phyloP scores from a whole-genome alignment of 1,140 invertebrate species.

The Procambarus virginalis region DNA sequence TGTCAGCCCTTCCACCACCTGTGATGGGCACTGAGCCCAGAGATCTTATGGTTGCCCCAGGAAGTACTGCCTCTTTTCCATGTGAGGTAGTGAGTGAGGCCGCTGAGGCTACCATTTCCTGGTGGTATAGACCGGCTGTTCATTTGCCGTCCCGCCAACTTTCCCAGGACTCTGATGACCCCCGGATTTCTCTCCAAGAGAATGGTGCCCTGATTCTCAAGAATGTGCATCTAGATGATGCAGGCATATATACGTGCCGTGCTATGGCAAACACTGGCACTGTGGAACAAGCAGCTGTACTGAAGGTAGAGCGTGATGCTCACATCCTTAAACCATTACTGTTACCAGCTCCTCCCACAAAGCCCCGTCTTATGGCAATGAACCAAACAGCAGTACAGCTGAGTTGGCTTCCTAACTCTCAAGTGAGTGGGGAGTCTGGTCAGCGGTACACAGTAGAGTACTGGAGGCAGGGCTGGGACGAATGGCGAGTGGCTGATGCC shows the following conservation, averaged over 20 bases:
- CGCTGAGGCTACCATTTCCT: conserved; percentile 28
- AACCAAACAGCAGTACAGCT: conserved; percentile 36
- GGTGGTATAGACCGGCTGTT: conserved; percentile 60
- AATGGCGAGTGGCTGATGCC: conserved; percentile 43
- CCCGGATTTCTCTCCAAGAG: conserved; percentile 21
- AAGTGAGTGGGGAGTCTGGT: neutral
- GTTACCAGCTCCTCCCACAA: conserved; percentile 43
- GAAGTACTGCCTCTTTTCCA: conserved; percentile 32
- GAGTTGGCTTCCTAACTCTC: conserved; percentile 51
- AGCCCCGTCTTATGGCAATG: conserved; percentile 16
- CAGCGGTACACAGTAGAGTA: conserved; percentile 53
- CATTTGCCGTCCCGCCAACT: conserved; percentile 59
- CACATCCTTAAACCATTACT: conserved; percentile 1
- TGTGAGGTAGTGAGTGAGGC: conserved; percentile 53
- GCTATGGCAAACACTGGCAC: conserved; percentile 16
- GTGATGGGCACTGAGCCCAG: conserved; percentile 23
- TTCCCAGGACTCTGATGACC: neutral
- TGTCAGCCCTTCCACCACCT: conserved; percentile 16
- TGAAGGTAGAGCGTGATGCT: conserved; percentile 45
- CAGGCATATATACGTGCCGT: conserved; percentile 28
- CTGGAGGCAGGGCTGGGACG: conserved; percentile 39
- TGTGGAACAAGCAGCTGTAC: conserved; percentile 15
- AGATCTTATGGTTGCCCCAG: conserved; percentile 38
- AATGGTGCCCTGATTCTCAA: conserved; percentile 48
- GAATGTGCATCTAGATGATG: conserved; percentile 14